These are phyloP conservation scores for Aethina tumida DNA, from an alignment of 1,140 invertebrate species.

Conservation along the genomic window DNA sequence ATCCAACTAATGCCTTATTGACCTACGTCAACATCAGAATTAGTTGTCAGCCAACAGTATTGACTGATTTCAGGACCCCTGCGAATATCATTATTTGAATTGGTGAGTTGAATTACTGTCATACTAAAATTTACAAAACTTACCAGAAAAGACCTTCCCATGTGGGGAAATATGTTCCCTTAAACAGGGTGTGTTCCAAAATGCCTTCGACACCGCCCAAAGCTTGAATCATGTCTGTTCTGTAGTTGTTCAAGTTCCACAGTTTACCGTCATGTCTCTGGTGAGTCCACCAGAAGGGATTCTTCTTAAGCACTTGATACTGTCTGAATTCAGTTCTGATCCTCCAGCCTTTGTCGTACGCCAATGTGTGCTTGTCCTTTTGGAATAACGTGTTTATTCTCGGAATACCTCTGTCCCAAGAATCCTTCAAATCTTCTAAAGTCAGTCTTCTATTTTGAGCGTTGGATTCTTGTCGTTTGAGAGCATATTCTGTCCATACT, in stretches of 20 bases:
- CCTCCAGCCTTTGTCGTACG: constrained; percentile 99
- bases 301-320: constrained; percentile 86
- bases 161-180: constrained; percentile 99
- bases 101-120: too few species aligned
- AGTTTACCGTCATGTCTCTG: constrained; percentile 96
- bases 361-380: constrained; percentile 96
- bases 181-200: constrained; percentile 97
- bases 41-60: too few species aligned
- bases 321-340: constrained; percentile 64
- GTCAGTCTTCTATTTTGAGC: constrained; percentile 96
- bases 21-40: too few species aligned
- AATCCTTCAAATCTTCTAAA: constrained; percentile 98
- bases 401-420: constrained; percentile 98
- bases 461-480: constrained; percentile 97
- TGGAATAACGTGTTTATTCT: constrained; percentile 99
- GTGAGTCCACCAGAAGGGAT: constrained; percentile 99
- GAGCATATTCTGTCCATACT: constrained; percentile 98
- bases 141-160: constrained; percentile 99
- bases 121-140: constrained; percentile 19
- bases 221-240: constrained; percentile 99
- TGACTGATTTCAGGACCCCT: too few species aligned
- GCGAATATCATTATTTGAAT: too few species aligned
- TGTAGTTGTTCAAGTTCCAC: constrained; percentile 99
- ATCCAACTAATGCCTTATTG: too few species aligned
- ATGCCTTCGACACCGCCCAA: constrained; percentile 99